phyloP scores from a whole-genome alignment of 2,113 vertebrate species.

The Alligator mississippiensis region DNA sequence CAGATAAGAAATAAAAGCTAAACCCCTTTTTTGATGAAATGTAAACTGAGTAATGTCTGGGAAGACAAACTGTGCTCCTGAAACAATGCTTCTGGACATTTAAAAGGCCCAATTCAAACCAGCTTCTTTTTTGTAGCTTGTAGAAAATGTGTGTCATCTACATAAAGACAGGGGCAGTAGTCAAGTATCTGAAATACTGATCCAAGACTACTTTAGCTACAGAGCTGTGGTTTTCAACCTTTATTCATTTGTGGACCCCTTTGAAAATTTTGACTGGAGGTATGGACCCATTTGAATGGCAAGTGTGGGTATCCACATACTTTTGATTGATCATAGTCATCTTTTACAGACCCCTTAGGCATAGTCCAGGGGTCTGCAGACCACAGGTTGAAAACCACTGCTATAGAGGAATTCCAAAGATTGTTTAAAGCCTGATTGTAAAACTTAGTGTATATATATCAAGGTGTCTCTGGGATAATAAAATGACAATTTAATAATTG shows the following conservation, averaged over 20 bases:
- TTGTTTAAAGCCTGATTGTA: neutral
- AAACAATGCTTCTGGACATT: neutral
- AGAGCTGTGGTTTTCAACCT: neutral
- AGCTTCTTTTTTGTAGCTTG: neutral
- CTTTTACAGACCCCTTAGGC: too few relatives aligned
- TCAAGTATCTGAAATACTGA: too few relatives aligned
- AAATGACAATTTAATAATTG: neutral
- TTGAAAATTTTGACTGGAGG: too few relatives aligned
- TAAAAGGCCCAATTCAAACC: neutral
- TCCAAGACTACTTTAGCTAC: too few relatives aligned
- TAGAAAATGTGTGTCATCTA: too few relatives aligned
- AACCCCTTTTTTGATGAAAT: conserved; percentile 44
- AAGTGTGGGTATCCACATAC: neutral
- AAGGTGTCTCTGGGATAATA: neutral
- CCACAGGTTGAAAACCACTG: too few relatives aligned
- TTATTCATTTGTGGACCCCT: neutral
- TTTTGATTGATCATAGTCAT: too few relatives aligned
- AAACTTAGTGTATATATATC: neutral
- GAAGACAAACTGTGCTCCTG: conserved; percentile 33
- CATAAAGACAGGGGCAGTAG: too few relatives aligned
- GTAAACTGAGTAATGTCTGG: conserved; percentile 47
- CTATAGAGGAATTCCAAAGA: neutral
- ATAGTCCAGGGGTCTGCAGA: too few relatives aligned
- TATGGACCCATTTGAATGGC: too few relatives aligned
- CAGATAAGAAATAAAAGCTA: conserved; percentile 54